Base-by-base conservation (phyloP, 2,113 vertebrate species). In the Nothocercus julius region DNA sequence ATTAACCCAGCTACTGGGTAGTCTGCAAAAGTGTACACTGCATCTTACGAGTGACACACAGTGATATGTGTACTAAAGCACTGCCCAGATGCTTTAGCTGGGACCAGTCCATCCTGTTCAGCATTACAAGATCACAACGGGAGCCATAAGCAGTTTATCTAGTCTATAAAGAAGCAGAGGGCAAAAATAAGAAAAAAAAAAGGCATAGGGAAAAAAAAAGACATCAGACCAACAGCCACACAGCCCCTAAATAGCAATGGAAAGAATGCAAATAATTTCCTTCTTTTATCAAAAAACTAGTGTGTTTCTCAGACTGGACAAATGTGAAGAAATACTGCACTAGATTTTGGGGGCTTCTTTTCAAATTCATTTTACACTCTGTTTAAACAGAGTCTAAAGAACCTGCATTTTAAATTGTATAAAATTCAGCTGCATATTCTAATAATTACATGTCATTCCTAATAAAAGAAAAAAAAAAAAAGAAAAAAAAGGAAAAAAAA, bases 51-150 rank as follows among this genome's bases (percentile, higher is more conserved):
- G 69, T 45, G 76, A 54, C 59, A 91, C 24, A 20, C 32, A 21
- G 11, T 47, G 6, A 21, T 73, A 17, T 56, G 49, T 53, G 22
- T 59, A 44, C 47, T 53, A 74, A 5, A 90, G 34, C 7, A 70
- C 59, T 75, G 15, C 22, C 49, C 49, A 51, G 28, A 56, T 25
- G 13, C 38, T 63, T 49, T 87, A 85, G 64, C 2, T 81, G 54
- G 85, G 56, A 82, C 90, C 88, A 93, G n/a, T 81, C n/a, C 90
- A 78, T 61, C 75, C 21, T 68, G 68, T 81, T 93, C 88, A 78
- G 92, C 77, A 64, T 70, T 56, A 44, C 1, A 68, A 66, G 63
- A 58, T 72, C 42, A 82, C 44, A 88, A 25, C 22, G 27, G 24
- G 30, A 90, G 61, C 18, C 19, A 59, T 70, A 88, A 90, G 25